Conservation (phyloP, 2,797 vertebrate species). For the Delichon dasypus region DNA sequence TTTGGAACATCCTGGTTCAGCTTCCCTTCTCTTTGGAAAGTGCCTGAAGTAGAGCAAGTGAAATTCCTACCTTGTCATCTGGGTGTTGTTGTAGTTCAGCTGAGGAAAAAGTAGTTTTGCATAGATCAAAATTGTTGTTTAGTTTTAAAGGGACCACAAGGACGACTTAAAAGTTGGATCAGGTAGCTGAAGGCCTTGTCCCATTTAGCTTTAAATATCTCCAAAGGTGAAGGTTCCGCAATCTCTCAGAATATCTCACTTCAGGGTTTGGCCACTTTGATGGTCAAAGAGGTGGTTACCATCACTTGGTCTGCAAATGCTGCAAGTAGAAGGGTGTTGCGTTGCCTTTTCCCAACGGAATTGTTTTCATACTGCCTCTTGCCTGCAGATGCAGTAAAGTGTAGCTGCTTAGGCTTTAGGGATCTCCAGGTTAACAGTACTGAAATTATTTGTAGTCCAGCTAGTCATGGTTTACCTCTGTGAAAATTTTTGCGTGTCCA, state of each 20-base stretch:
- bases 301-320: neutral
- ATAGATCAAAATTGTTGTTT: neutral
- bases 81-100: neutral
- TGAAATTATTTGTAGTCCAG: neutral
- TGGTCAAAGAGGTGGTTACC: neutral
- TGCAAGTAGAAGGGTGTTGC: neutral
- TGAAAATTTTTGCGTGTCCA: neutral
- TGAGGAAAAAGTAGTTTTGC: neutral
- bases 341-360: neutral
- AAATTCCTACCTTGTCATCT: neutral
- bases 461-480: neutral
- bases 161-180: neutral
- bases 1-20: neutral
- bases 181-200: neutral
- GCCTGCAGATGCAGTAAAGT: neutral
- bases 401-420: neutral
- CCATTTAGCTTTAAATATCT: neutral
- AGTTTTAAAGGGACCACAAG: neutral
- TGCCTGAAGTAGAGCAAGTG: neutral
- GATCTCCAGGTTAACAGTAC: neutral
- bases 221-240: neutral
- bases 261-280: neutral
- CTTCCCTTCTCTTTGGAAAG: neutral
- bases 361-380: neutral
- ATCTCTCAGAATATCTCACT: neutral